phyloP scores from a whole-genome alignment of 2,888 invertebrate species.

The Cerceris ruficornis region DNA sequence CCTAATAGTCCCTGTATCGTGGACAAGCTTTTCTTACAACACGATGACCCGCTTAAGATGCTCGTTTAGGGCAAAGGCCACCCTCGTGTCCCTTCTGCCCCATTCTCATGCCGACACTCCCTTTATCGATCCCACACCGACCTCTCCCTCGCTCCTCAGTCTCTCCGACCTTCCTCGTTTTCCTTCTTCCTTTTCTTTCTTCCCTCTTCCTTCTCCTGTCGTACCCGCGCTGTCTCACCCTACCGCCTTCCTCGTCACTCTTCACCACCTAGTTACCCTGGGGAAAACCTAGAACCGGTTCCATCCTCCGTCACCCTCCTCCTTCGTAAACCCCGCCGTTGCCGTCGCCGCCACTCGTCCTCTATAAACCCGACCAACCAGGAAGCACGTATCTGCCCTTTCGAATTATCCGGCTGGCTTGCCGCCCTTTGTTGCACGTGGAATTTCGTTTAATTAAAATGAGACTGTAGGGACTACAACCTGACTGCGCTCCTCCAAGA shows the following conservation, averaged over 20 bases:
- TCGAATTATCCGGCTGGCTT: slow-evolving; percentile 70
- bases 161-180: slow-evolving; percentile 25
- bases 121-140: slow-evolving; percentile 78
- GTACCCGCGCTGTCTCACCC: slow-evolving; percentile 17
- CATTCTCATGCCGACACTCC: slow-evolving; percentile 78
- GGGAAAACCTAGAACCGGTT: slow-evolving; percentile 65
- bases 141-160: slow-evolving; percentile 46
- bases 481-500: slow-evolving; percentile 14
- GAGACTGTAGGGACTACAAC: slow-evolving; percentile 57
- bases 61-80: slow-evolving; percentile 69
- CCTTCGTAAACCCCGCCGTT: slow-evolving; percentile 54
- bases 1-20: slow-evolving; percentile 21
- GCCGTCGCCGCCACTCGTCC: slow-evolving; percentile 53
- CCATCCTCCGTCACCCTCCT: slow-evolving; percentile 59
- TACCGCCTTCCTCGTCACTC: slow-evolving; percentile 45
- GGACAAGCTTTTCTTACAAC: slow-evolving; percentile 31
- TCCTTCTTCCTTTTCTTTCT: slow-evolving; percentile 39
- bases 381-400: slow-evolving; percentile 72
- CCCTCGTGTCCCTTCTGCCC: slow-evolving; percentile 68
- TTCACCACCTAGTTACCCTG: slow-evolving; percentile 72
- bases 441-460: slow-evolving; percentile 73
- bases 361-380: slow-evolving; percentile 67
- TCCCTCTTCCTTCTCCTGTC: slow-evolving; percentile 24
- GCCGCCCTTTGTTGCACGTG: slow-evolving; percentile 69
- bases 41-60: slow-evolving; percentile 61